Evolutionary conservation across 1,140 invertebrate species (phyloP).

Genomic region (Lucilia cuprina): DNA sequence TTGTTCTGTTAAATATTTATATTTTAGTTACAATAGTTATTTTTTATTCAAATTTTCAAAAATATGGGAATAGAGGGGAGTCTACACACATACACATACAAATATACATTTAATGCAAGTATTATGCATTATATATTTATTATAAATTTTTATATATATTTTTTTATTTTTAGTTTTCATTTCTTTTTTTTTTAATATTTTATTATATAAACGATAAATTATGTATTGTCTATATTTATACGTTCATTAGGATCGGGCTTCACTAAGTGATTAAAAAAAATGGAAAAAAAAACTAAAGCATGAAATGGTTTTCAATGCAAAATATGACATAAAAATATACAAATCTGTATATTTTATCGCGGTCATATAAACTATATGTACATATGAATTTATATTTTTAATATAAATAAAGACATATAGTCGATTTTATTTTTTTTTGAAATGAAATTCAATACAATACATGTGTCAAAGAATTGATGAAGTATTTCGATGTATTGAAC

Average conservation of each 20-base stretch:
- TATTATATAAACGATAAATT: conserved; percentile 31
- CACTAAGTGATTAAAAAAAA: conserved; percentile 58
- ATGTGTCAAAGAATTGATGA: not conserved
- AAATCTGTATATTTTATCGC: not conserved
- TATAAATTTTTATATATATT: conserved; percentile 15
- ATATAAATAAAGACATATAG: not conserved
- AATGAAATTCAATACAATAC: not conserved
- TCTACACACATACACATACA: conserved; percentile 38
- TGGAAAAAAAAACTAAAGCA: conserved; percentile 40
- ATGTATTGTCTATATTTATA: conserved; percentile 40
- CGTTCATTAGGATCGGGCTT: conserved; percentile 54
- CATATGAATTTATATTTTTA: not conserved
- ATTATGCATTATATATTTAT: not conserved
- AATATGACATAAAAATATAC: conserved; percentile 10
- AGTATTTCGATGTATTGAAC: not conserved
- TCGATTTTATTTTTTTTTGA: no score
- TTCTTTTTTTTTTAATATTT: not conserved
- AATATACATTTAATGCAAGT: conserved; percentile 39
- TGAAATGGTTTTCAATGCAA: conserved; percentile 61
- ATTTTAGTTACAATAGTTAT: not conserved
- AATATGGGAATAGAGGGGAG: not conserved
- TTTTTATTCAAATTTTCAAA: not conserved
- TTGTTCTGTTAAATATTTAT: not conserved
- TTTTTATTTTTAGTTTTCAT: no score
- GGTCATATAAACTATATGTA: not conserved